phyloP scores from a whole-genome alignment of 92 coral and sea anemone genomes.

The Palythoa caribaeorum region DNA sequence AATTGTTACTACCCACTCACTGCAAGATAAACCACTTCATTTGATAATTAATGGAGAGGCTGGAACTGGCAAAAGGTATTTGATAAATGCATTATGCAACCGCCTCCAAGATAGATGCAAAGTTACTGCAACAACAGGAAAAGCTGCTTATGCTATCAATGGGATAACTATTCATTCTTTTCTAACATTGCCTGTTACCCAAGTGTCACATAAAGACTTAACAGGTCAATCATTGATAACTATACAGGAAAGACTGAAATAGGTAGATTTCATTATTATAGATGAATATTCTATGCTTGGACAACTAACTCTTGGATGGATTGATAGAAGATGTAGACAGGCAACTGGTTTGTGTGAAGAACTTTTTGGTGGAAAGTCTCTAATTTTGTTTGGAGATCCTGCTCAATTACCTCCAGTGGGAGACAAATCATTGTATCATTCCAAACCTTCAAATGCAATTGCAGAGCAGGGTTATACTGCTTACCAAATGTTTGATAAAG shows the following conservation, averaged over 20 bases:
- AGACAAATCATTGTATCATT: constrained; percentile 72
- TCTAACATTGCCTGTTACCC: constrained; percentile 59
- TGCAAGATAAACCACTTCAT: constrained; percentile 54
- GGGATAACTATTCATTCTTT: constrained; percentile 77
- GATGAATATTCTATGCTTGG: constrained; percentile 83
- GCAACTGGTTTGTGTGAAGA: constrained; percentile 59
- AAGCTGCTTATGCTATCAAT: constrained; percentile 66
- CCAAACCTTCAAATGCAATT: constrained; percentile 50
- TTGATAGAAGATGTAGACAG: constrained; percentile 72
- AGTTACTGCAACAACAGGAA: constrained; percentile 74
- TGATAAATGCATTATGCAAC: constrained; percentile 52
- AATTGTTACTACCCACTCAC: constrained; percentile 59
- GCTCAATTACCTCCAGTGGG: constrained; percentile 77
- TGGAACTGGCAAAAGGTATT: constrained; percentile 67
- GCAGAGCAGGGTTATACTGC: constrained; percentile 64
- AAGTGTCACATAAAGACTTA: constrained; percentile 63
- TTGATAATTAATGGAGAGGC: constrained; percentile 63
- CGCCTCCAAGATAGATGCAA: constrained; percentile 57
- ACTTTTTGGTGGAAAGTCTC: constrained; percentile 73
- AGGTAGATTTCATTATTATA: constrained; percentile 53
- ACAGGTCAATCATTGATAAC: constrained; percentile 57
- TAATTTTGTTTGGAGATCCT: constrained; percentile 73
- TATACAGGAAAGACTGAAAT: constrained; percentile 54
- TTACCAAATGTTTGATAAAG: constrained; percentile 68
- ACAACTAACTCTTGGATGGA: constrained; percentile 73